Conservation (phyloP, 2,797 vertebrate species). For the Girardinus metallicus region DNA sequence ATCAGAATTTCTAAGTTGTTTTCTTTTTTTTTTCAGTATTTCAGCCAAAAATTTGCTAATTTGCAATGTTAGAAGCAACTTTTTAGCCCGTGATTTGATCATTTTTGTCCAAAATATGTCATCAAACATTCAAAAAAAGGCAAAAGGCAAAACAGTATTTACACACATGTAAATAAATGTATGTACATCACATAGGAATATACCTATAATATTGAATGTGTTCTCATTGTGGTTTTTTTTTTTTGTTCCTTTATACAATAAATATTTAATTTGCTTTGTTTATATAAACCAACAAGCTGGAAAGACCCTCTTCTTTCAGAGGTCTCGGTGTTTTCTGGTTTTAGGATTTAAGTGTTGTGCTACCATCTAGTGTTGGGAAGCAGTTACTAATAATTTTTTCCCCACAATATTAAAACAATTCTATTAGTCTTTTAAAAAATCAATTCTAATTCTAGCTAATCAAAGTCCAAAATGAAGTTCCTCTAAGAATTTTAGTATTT, state of each 20-base stretch:
- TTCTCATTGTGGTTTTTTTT: background rate
- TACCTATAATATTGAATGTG: background rate
- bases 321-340: background rate
- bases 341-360: constrained; percentile 9
- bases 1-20: background rate
- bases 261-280: background rate
- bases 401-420: background rate
- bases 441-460: background rate
- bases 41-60: background rate
- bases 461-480: background rate
- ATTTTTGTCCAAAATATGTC: background rate
- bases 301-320: background rate
- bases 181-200: background rate
- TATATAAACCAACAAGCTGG: background rate
- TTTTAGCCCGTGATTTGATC: background rate
- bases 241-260: background rate
- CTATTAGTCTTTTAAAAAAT: background rate
- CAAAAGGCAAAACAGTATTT: background rate
- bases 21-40: too few relatives aligned
- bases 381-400: background rate
- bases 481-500: background rate
- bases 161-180: background rate
- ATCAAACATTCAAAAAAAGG: background rate
- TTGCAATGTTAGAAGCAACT: background rate
- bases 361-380: constrained; percentile 56